Base-by-base conservation (phyloP, 1,140 invertebrate species). In the Drosophila nebulosa region DNA sequence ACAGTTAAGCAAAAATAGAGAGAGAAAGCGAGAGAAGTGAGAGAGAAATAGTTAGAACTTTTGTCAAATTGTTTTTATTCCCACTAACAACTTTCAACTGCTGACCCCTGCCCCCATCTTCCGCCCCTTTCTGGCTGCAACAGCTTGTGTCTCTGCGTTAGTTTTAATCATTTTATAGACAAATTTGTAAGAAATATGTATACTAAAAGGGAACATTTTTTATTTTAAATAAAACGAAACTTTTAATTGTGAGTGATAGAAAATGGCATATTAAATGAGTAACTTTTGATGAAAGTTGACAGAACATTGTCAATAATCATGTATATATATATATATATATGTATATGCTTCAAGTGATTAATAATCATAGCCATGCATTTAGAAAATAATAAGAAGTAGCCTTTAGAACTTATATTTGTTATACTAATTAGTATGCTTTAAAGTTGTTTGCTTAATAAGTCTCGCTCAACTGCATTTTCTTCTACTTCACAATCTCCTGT, bases 51-150 rank as follows among this genome's bases (percentile, higher is more conserved):
- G 39, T 46, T 46, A 4, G 39, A 84, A 83, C 75, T 84, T 84
- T 84, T 84, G 72, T 73, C 79, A 84, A 84, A 84, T 84, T 78
- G 74, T 68, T 76, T 81, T 74, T 80, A 32, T 32, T 4, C 30
- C 9, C 73, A 46, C 16, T 16, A 46, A 1, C 16, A 27, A 14
- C 35, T 30, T 35, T 42, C 32, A 18, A 22, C 36, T 35, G 53
- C 36, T 18, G 7, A 1, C 52, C 55, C 3, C 35, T 21, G 9
- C 30, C 30, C 3, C 10, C 42, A n/a, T 35, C 12, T 12, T 59
- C 51, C 30, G 16, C 24, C 7, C 7, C n/a, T 6, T 60, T 63
- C 30, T 52, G 52, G 58, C 61, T 79, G 73, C 75, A 72, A 79
- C 79, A 83, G 79, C 79, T 84, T 84, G 79, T 62, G 62, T 64